phyloP scores from a whole-genome alignment of 1,140 invertebrate genomes.

The Colletes gigas region DNA sequence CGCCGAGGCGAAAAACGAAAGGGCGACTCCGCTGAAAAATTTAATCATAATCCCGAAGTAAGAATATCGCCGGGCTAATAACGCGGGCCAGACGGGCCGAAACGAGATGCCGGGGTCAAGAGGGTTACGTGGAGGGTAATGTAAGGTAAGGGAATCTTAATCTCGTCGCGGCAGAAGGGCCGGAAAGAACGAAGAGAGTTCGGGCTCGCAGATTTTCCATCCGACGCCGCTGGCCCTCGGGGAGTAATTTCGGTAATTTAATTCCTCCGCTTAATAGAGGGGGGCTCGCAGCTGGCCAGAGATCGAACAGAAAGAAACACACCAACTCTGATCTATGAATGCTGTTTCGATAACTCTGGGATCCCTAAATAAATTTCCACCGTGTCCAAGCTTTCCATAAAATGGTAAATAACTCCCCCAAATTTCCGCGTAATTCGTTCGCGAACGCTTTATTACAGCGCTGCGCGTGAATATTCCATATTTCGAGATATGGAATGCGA shows the following conservation, averaged over 20 bases:
- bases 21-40: slow-evolving; percentile 34
- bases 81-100: slow-evolving; percentile 45
- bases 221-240: slow-evolving; percentile 57
- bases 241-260: slow-evolving; percentile 73
- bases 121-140: slow-evolving; percentile 58
- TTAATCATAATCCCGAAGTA: slow-evolving; percentile 57
- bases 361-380: too few species aligned
- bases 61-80: slow-evolving; percentile 62
- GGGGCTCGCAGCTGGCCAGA: slow-evolving; percentile 19
- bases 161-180: slow-evolving; percentile 56
- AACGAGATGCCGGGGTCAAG: slow-evolving; percentile 7
- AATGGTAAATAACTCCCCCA: too few species aligned
- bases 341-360: too few species aligned
- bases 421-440: too few species aligned
- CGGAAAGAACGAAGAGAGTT: slow-evolving; percentile 22
- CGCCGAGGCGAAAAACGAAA: slow-evolving; percentile 17
- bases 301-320: slow-evolving; percentile 40
- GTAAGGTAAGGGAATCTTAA: slow-evolving; percentile 72
- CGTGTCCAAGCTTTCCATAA: too few species aligned
- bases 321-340: neutral
- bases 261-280: slow-evolving; percentile 67
- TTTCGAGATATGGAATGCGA: too few species aligned
- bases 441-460: too few species aligned
- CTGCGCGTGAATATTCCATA: too few species aligned
- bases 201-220: slow-evolving; percentile 69